phyloP scores from a whole-genome alignment of 1,140 invertebrate species.

The Leptinotarsa defecta region DNA sequence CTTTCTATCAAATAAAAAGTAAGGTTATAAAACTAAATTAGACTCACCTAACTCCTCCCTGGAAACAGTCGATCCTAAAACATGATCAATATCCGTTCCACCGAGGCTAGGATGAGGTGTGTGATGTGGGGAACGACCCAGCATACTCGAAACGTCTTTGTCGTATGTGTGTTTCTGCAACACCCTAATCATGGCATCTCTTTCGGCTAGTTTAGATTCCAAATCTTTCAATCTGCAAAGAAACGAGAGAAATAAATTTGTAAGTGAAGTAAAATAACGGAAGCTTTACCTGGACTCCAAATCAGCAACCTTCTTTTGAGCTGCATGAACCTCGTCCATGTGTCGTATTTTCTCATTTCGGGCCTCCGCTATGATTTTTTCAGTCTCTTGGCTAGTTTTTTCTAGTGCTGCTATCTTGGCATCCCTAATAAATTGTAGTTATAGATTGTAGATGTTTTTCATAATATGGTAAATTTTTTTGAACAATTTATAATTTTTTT shows the following conservation, averaged over 20 bases:
- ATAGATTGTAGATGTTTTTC: neutral
- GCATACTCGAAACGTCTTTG: constrained; percentile 64
- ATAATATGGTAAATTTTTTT: neutral
- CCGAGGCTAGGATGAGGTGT: constrained; percentile 60
- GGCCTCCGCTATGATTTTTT: constrained; percentile 84
- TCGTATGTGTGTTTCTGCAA: constrained; percentile 80
- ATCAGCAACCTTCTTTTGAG: constrained; percentile 82
- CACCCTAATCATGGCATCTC: constrained; percentile 88
- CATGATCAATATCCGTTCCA: constrained; percentile 56
- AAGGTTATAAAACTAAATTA: no score
- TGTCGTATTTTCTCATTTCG: constrained; percentile 84
- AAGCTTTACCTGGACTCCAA: constrained; percentile 72
- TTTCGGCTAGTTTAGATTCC: constrained; percentile 85
- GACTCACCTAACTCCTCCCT: constrained; percentile 59
- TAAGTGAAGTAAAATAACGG: neutral
- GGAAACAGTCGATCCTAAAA: constrained; percentile 54
- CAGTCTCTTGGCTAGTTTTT: constrained; percentile 84
- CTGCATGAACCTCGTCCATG: constrained; percentile 83
- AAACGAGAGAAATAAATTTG: constrained; percentile 3
- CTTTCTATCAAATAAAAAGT: no score
- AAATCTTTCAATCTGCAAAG: constrained; percentile 77
- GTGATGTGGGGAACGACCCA: constrained; percentile 59
- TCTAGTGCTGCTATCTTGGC: constrained; percentile 84
- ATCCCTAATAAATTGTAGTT: constrained; percentile 63
- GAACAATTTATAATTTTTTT: neutral